Conservation (phyloP, 2,113 vertebrate species). For the Corynorhinus townsendii region DNA sequence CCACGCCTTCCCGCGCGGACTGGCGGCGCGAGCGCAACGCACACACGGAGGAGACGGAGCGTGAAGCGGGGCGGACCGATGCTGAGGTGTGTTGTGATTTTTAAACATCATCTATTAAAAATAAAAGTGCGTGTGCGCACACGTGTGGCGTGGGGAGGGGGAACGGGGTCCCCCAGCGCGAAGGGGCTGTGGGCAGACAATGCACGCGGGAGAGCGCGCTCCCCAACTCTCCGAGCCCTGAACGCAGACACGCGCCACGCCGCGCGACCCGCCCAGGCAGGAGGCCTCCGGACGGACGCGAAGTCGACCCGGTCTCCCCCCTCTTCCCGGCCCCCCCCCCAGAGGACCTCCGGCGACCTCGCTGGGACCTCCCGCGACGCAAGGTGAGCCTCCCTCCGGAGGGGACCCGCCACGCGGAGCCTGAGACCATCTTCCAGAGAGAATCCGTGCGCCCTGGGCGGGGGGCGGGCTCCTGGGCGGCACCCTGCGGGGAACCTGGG, state of each 20-base stretch:
- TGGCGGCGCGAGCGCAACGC: constrained; percentile 17
- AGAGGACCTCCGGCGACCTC: neutral
- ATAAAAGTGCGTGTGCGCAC: constrained; percentile 3
- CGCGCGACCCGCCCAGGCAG: neutral
- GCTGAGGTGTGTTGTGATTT: constrained; percentile 65
- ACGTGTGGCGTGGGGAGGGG: neutral
- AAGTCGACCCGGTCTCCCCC: neutral
- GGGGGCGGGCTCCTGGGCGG: neutral
- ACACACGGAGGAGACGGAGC: constrained; percentile 47
- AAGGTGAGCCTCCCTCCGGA: constrained; percentile 38
- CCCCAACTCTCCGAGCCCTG: neutral
- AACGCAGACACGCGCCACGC: too few relatives aligned
- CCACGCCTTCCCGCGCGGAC: neutral
- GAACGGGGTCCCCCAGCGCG: neutral
- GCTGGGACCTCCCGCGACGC: neutral
- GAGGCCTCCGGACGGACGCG: neutral
- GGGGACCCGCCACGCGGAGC: neutral
- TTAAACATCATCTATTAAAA: constrained; percentile 56
- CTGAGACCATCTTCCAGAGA: neutral
- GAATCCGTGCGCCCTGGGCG: too few relatives aligned
- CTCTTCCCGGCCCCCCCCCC: neutral
- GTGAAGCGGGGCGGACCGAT: constrained; percentile 43
- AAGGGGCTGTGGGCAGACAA: constrained; percentile 7
- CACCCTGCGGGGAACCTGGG: neutral
- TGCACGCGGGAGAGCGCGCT: neutral